These are phyloP conservation scores for Chouioia cunea DNA, from an alignment of 2,888 invertebrate species.

Conservation along the genomic window DNA sequence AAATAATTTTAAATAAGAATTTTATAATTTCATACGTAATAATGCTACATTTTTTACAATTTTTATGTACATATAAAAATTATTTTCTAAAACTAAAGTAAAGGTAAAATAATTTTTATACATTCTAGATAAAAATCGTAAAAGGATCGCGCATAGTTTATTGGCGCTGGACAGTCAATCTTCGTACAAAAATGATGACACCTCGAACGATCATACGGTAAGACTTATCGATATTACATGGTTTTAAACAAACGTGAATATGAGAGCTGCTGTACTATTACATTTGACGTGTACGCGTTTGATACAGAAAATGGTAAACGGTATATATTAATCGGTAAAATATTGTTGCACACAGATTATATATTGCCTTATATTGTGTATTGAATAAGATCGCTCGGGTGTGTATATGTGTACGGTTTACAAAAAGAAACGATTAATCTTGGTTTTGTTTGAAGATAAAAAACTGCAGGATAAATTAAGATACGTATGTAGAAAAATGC, in stretches of 20 bases:
- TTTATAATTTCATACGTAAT: slow-evolving; percentile 43
- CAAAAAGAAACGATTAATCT: not conserved
- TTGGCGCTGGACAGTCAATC: slow-evolving; percentile 44
- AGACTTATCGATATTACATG: slow-evolving; percentile 30
- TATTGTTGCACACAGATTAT: slow-evolving; percentile 17
- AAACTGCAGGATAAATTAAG: slow-evolving; percentile 40
- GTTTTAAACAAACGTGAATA: slow-evolving; percentile 13
- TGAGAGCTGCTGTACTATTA: slow-evolving; percentile 25
- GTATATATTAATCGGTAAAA: slow-evolving; percentile 17
- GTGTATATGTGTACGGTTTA: not conserved
- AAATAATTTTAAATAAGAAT: slow-evolving; percentile 47
- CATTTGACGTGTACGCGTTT: slow-evolving; percentile 28
- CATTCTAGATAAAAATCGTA: slow-evolving; percentile 48
- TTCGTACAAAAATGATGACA: slow-evolving; percentile 32
- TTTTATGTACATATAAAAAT: slow-evolving; percentile 49
- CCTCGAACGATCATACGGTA: slow-evolving; percentile 38
- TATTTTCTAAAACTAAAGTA: slow-evolving; percentile 44
- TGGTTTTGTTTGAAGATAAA: not conserved
- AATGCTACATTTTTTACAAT: slow-evolving; percentile 48
- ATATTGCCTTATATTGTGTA: slow-evolving; percentile 17
- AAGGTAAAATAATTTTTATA: slow-evolving; percentile 48
- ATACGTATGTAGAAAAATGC: slow-evolving; percentile 26
- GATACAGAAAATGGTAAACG: slow-evolving; percentile 24
- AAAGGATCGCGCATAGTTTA: slow-evolving; percentile 36
- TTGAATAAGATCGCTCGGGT: slow-evolving; percentile 26